Evolutionary conservation across 92 coral and sea anemone genomes (phyloP).

Genomic region (Epizoanthus fatuus): DNA sequence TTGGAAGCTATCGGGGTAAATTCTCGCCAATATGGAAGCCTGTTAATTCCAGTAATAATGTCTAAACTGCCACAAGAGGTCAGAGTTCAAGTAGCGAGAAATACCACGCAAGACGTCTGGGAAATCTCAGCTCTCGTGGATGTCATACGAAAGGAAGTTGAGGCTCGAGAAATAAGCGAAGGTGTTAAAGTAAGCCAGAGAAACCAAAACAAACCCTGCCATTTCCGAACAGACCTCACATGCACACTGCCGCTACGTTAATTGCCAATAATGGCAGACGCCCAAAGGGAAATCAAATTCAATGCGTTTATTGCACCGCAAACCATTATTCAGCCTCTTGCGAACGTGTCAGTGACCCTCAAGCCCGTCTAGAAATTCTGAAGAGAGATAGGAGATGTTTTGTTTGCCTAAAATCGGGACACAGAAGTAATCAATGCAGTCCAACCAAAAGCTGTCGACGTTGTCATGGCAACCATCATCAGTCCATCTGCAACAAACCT

Average conservation of each 20-base stretch:
- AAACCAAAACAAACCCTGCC: background rate
- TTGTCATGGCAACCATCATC: too few species aligned
- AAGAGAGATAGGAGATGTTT: too few species aligned
- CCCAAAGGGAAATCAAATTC: slow-evolving; percentile 30
- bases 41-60: slow-evolving; percentile 68
- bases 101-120: slow-evolving; percentile 61
- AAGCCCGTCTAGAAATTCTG: too few species aligned
- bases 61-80: slow-evolving; percentile 65
- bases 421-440: too few species aligned
- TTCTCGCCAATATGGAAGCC: slow-evolving; percentile 60
- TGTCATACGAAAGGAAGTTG: slow-evolving; percentile 35
- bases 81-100: slow-evolving; percentile 56
- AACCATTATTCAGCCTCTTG: slow-evolving; percentile 74
- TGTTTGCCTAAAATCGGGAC: background rate
- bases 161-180: slow-evolving; percentile 34
- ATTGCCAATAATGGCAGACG: background rate
- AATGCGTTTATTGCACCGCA: slow-evolving; percentile 63
- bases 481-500: too few species aligned
- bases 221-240: too few species aligned
- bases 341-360: slow-evolving; percentile 37
- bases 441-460: too few species aligned
- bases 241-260: slow-evolving; percentile 27
- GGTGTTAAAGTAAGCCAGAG: background rate
- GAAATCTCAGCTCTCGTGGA: slow-evolving; percentile 58
- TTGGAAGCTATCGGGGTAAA: slow-evolving; percentile 55